These are phyloP conservation scores for Ammospiza maritima DNA, from an alignment of 2,797 vertebrate genomes.

Conservation along the genomic window DNA sequence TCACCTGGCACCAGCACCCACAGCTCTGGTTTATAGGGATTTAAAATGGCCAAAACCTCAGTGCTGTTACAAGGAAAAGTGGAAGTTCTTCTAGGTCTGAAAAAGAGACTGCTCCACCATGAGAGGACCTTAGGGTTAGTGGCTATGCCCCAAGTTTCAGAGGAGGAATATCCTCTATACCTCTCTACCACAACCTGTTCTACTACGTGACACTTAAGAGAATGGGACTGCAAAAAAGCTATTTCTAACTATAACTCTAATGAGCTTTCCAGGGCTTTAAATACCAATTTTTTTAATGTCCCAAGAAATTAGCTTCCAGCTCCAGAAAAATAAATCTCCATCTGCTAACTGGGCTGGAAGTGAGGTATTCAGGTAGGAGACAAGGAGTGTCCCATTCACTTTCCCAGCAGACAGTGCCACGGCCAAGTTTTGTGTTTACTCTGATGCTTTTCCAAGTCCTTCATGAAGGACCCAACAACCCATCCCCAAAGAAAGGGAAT, in stretches of 20 bases:
- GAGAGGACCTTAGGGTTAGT: background rate
- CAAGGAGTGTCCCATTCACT: background rate
- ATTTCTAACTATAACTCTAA: background rate
- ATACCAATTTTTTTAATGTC: background rate
- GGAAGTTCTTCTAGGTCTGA: background rate
- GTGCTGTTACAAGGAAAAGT: background rate
- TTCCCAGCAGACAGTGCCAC: background rate
- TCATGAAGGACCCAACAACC: background rate
- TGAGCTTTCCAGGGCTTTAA: background rate
- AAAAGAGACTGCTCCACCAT: background rate
- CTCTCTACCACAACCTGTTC: background rate
- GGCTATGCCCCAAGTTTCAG: background rate
- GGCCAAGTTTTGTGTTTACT: background rate
- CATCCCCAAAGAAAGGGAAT: background rate
- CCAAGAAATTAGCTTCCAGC: background rate
- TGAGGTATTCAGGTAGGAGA: background rate
- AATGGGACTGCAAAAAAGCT: background rate
- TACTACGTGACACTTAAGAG: background rate
- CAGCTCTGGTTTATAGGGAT: background rate
- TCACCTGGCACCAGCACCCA: background rate
- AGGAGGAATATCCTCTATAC: background rate
- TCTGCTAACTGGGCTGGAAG: background rate
- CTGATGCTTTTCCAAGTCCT: background rate
- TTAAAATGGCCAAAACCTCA: background rate
- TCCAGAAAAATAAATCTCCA: background rate